A percentile compares a stretch with the other conserved stretches of the same genome.
phyloP scores from a whole-genome alignment of 1,140 invertebrate species.

The Aphaenogaster rudis region DNA sequence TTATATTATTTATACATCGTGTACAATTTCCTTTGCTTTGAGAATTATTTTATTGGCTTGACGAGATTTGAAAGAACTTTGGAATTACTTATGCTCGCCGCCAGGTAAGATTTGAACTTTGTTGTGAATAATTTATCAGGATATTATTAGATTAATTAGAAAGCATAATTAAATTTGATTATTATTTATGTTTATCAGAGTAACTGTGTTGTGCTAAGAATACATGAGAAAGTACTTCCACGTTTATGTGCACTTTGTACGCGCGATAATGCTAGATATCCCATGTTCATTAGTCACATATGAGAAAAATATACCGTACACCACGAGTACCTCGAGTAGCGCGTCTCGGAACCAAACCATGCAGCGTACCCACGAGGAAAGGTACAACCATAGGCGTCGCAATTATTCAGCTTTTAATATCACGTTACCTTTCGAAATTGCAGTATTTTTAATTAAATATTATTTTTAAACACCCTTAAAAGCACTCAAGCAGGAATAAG shows the following conservation, averaged over 20 bases:
- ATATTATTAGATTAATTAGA: not conserved
- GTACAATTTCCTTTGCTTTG: not conserved
- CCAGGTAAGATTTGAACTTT: not conserved
- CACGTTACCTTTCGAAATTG: not conserved
- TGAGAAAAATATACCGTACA: slow-evolving; percentile 18
- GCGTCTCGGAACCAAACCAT: slow-evolving; percentile 50
- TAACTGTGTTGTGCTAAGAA: not conserved
- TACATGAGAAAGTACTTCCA: slow-evolving; percentile 25
- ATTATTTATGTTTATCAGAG: not conserved
- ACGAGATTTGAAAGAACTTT: not conserved
- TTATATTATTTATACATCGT: not conserved
- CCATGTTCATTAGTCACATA: slow-evolving; percentile 21
- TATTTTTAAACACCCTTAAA: not conserved
- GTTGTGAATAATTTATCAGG: not conserved
- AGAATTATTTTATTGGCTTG: not conserved
- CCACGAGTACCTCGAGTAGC: slow-evolving; percentile 22
- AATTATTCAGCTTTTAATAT: not conserved
- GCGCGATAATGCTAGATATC: not conserved
- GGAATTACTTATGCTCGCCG: not conserved
- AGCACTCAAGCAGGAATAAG: not conserved
- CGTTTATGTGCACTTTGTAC: not conserved
- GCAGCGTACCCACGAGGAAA: slow-evolving; percentile 3
- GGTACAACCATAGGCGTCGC: slow-evolving; percentile 18
- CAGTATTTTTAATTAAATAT: not conserved
- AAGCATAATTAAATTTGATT: slow-evolving; percentile 4